Percentiles rank a stretch among this genome's conserved stretches.
These are phyloP conservation scores for Tribolium freemani DNA, from an alignment of 2,888 invertebrate species.

Conservation along the genomic window DNA sequence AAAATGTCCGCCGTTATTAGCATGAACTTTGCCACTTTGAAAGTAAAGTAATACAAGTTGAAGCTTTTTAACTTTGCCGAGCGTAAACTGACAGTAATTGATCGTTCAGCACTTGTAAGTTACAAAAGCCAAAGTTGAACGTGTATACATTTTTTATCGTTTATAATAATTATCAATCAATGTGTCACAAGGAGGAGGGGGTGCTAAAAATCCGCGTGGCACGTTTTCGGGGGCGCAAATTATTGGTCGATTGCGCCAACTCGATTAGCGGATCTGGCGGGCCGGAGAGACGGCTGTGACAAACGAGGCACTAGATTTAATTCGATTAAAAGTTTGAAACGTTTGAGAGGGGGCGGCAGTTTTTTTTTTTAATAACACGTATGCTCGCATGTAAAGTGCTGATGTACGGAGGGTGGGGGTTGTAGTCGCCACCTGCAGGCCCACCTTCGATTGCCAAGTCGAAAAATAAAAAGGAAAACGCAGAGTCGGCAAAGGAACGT, in stretches of 20 bases:
- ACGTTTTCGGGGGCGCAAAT: conserved; percentile 16
- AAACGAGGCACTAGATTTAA: conserved; percentile 40
- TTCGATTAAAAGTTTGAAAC: conserved; percentile 41
- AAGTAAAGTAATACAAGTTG: conserved; percentile 60
- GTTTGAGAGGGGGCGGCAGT: conserved; percentile 14
- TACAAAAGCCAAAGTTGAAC: conserved; percentile 57
- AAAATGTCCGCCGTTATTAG: conserved; percentile 57
- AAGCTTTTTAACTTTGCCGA: conserved; percentile 58
- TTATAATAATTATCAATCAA: conserved; percentile 59
- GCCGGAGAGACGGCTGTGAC: conserved; percentile 32
- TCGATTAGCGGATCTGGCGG: conserved; percentile 25
- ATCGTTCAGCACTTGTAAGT: conserved; percentile 58
- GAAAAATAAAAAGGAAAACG: conserved; percentile 45
- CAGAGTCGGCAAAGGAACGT: conserved; percentile 55
- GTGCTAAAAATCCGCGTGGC: conserved; percentile 10
- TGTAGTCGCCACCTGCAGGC: not conserved
- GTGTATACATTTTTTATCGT: conserved; percentile 55
- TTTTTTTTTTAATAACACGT: conserved; percentile 47
- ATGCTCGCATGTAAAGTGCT: not conserved
- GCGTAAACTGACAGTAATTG: conserved; percentile 62
- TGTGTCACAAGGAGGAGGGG: conserved; percentile 43
- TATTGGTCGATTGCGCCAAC: conserved; percentile 35
- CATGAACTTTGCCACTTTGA: conserved; percentile 60
- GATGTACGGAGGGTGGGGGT: not conserved
- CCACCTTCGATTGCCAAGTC: not conserved